Evolutionary conservation across 2,888 invertebrate genomes (phyloP).

Genomic region (Lycia hirtaria): DNA sequence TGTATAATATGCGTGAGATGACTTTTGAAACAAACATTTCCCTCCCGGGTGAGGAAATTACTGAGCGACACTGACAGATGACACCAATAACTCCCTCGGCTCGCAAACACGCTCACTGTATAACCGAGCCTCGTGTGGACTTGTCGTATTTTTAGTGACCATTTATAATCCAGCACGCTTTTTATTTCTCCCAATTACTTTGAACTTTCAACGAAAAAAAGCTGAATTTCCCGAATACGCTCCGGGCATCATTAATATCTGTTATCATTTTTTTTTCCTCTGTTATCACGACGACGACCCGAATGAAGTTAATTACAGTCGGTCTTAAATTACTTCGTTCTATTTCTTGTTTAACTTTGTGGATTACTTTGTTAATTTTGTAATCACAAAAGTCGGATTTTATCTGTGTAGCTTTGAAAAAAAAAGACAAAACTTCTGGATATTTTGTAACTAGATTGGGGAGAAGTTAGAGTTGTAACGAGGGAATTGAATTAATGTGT

Average conservation of each 20-base stretch:
- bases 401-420: constrained; percentile 42
- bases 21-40: constrained; percentile 74
- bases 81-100: constrained; percentile 72
- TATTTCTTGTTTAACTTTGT: constrained; percentile 55
- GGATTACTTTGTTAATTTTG: constrained; percentile 60
- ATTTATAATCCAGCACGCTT: constrained; percentile 44
- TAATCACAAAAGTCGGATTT: constrained; percentile 57
- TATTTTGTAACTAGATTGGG: constrained; percentile 28
- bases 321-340: constrained; percentile 53
- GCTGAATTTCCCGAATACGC: constrained; percentile 26
- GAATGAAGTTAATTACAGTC: constrained; percentile 61
- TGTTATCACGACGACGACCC: constrained; percentile 48
- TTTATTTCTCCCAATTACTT: constrained; percentile 36
- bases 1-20: constrained; percentile 64
- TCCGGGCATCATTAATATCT: constrained; percentile 38
- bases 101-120: constrained; percentile 61
- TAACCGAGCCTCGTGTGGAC: constrained; percentile 59
- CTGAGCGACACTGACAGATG: constrained; percentile 78
- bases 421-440: constrained; percentile 33
- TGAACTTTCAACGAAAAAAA: constrained; percentile 32
- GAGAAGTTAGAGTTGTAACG: constrained; percentile 28
- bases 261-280: constrained; percentile 44
- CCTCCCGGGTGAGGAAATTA: constrained; percentile 72
- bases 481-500: constrained; percentile 30
- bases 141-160: constrained; percentile 50